These are phyloP conservation scores for Triplophysa siluroides DNA, from an alignment of 2,113 vertebrate species.

Conservation along the genomic window DNA sequence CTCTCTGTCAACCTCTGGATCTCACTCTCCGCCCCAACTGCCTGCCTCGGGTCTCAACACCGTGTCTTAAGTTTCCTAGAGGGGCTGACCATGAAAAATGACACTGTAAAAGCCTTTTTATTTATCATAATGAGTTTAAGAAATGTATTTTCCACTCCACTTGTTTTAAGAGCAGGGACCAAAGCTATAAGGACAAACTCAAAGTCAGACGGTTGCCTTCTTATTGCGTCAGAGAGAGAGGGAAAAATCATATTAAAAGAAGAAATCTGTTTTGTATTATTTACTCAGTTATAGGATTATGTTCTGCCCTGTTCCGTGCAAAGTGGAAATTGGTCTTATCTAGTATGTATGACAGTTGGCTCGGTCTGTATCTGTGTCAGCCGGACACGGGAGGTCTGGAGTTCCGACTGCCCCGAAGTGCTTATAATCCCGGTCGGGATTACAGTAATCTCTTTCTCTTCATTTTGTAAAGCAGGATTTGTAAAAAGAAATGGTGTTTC, in stretches of 20 bases:
- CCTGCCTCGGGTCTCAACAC: not conserved
- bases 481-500: slow-evolving; percentile 34
- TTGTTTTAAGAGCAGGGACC: slow-evolving; percentile 36
- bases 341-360: slow-evolving; percentile 8
- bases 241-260: no score
- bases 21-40: not conserved
- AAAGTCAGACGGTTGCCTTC: not conserved
- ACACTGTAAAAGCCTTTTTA: slow-evolving; percentile 21
- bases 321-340: slow-evolving; percentile 36
- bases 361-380: slow-evolving; percentile 12
- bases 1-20: not conserved
- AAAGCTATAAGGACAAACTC: slow-evolving; percentile 11
- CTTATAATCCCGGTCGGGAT: slow-evolving; percentile 46
- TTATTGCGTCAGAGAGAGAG: no score
- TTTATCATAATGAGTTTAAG: slow-evolving; percentile 30
- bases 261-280: no score
- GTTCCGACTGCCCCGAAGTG: not conserved
- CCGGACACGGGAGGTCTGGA: slow-evolving; percentile 8
- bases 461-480: slow-evolving; percentile 48
- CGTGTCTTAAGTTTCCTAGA: not conserved
- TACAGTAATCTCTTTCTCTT: slow-evolving; percentile 44
- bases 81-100: slow-evolving; percentile 24
- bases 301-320: slow-evolving; percentile 1
- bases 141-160: slow-evolving; percentile 33
- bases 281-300: slow-evolving; percentile 40